These are phyloP conservation scores for Campoletis raptor DNA, from an alignment of 2,888 invertebrate species.

Conservation along the genomic window DNA sequence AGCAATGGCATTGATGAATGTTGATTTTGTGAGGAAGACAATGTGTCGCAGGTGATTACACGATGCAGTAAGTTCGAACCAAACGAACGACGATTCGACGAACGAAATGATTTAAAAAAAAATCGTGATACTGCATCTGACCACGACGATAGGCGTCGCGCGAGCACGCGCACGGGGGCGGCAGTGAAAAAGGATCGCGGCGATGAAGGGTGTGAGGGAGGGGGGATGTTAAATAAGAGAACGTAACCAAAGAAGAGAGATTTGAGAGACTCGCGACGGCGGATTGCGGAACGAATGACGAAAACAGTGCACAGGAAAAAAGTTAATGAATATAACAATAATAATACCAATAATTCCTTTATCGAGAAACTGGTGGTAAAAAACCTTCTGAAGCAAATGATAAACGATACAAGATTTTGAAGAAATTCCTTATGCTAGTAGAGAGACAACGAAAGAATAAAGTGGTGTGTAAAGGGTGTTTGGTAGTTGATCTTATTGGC, in stretches of 20 bases:
- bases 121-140: not conserved
- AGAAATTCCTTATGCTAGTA: not conserved
- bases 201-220: not conserved
- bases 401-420: not conserved
- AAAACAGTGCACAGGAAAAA: constrained; percentile 50
- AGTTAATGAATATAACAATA: constrained; percentile 25
- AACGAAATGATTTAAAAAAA: not conserved
- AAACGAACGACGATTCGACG: not conserved
- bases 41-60: not conserved
- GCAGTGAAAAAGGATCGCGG: not conserved
- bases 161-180: constrained; percentile 12
- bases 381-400: constrained; percentile 12
- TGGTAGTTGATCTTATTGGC: constrained; percentile 42
- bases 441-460: not conserved
- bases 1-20: not conserved
- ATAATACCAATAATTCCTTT: constrained; percentile 15
- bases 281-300: constrained; percentile 53
- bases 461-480: constrained; percentile 8
- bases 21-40: not conserved
- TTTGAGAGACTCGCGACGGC: constrained; percentile 65
- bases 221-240: constrained; percentile 57
- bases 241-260: constrained; percentile 66
- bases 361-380: constrained; percentile 12
- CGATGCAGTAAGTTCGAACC: not conserved
- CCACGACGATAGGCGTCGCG: constrained; percentile 1